phyloP scores from a whole-genome alignment of 2,888 invertebrate genomes.

The Seira sanloemensis region DNA sequence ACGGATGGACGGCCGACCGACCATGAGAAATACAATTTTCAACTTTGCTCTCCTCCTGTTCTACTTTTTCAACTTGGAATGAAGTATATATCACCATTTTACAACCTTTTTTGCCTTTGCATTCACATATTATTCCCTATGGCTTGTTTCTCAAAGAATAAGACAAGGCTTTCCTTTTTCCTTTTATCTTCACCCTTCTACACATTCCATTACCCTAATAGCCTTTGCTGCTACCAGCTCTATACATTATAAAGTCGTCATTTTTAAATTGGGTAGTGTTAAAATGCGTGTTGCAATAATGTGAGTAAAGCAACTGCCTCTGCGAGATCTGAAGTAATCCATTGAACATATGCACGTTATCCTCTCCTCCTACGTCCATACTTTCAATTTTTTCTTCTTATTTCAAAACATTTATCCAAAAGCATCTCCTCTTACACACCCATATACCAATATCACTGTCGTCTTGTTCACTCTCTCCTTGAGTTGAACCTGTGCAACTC shows the following conservation, averaged over 20 bases:
- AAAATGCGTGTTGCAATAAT: slow-evolving; percentile 6
- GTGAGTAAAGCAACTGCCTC: neutral
- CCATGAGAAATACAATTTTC: slow-evolving; percentile 15
- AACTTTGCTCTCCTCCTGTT: slow-evolving; percentile 14
- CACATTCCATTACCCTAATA: slow-evolving; percentile 4
- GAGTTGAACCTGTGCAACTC: neutral
- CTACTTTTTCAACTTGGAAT: slow-evolving; percentile 12
- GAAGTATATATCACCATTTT: neutral
- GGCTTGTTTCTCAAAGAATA: neutral
- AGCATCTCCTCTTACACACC: neutral
- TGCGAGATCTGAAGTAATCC: neutral
- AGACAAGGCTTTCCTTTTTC: neutral
- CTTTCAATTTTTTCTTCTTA: neutral
- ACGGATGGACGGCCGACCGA: slow-evolving; percentile 9
- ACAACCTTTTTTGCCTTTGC: no score
- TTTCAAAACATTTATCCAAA: neutral
- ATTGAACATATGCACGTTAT: neutral
- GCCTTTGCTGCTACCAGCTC: neutral
- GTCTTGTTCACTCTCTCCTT: neutral
- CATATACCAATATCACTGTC: neutral
- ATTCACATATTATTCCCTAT: neutral
- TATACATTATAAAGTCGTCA: neutral
- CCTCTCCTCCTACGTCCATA: slow-evolving; percentile 3
- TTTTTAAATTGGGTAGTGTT: slow-evolving; percentile 9
- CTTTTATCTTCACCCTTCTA: neutral